phyloP scores from a whole-genome alignment of 2,888 invertebrate genomes.

The Anticlea derivata region DNA sequence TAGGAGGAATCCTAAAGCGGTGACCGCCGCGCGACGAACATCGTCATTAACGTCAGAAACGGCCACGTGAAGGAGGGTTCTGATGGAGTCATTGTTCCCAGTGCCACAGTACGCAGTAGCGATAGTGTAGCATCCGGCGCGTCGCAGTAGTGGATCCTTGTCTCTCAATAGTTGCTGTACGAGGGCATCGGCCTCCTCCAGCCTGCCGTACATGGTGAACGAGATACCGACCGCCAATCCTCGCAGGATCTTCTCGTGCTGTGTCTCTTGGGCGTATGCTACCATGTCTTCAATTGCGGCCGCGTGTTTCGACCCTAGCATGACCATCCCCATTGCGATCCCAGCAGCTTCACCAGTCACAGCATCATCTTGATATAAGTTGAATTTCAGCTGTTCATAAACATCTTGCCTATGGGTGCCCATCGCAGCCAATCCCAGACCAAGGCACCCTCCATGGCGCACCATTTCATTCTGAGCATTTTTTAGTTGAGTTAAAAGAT shows the following conservation, averaged over 20 bases:
- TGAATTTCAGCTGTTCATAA: constrained; percentile 98
- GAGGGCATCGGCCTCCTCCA: constrained; percentile 98
- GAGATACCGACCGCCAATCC: constrained; percentile 98
- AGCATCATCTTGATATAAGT: constrained; percentile 99
- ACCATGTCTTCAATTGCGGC: constrained; percentile 97
- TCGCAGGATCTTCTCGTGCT: constrained; percentile 98
- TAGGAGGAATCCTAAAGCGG: constrained; percentile 98
- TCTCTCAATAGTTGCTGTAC: constrained; percentile 95
- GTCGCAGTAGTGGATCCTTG: constrained; percentile 96
- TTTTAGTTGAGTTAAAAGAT: constrained; percentile 96
- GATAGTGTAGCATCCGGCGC: constrained; percentile 98
- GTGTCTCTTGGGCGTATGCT: constrained; percentile 96
- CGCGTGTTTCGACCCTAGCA: constrained; percentile 97
- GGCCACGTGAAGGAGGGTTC: constrained; percentile 96
- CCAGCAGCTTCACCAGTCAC: constrained; percentile 99
- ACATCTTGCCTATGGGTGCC: constrained; percentile 97
- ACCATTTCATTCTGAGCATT: constrained; percentile 99
- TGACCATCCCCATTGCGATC: constrained; percentile 99
- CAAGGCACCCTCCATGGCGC: constrained; percentile 98
- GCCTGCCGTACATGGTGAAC: constrained; percentile 97
- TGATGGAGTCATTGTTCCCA: constrained; percentile 98
- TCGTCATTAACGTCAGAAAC: constrained; percentile 99
- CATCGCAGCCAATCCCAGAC: constrained; percentile 98
- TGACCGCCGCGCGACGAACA: constrained; percentile 98
- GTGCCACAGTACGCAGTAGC: constrained; percentile 99